Conservation (phyloP, 2,797 vertebrate genomes). For the Sylvia borin region DNA sequence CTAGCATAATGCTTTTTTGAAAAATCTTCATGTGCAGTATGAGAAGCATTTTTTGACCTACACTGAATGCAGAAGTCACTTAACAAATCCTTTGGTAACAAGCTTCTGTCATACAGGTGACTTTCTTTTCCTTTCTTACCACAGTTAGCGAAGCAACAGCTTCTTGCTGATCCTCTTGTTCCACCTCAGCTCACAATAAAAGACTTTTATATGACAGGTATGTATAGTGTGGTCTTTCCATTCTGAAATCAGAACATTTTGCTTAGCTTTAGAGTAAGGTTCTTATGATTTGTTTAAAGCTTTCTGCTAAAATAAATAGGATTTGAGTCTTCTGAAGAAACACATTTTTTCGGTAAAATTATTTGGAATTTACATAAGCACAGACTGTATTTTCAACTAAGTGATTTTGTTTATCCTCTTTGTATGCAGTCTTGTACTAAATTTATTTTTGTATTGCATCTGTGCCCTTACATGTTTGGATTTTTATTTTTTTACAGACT, state of each 20-base stretch:
- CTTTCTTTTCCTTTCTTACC: slow-evolving; percentile 26
- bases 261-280: not conserved
- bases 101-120: not conserved
- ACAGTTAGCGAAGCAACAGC: slow-evolving; percentile 87
- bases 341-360: not conserved
- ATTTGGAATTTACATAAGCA: not conserved
- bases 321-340: not conserved
- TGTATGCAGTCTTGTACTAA: not conserved
- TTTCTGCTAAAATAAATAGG: not conserved
- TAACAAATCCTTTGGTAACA: not conserved
- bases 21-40: not conserved
- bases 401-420: not conserved
- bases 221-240: slow-evolving; percentile 3
- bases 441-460: not conserved
- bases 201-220: slow-evolving; percentile 99
- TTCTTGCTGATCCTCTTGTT: slow-evolving; percentile 88
- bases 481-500: slow-evolving; percentile 77
- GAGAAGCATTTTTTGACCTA: not conserved
- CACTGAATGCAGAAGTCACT: not conserved
- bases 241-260: not conserved
- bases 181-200: slow-evolving; percentile 92
- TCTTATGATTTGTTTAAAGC: not conserved
- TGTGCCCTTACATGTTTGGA: not conserved
- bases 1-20: not conserved
- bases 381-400: not conserved